Evolutionary conservation across 2,888 invertebrate genomes (phyloP).

Genomic region (Lissocephala sabroskyi): DNA sequence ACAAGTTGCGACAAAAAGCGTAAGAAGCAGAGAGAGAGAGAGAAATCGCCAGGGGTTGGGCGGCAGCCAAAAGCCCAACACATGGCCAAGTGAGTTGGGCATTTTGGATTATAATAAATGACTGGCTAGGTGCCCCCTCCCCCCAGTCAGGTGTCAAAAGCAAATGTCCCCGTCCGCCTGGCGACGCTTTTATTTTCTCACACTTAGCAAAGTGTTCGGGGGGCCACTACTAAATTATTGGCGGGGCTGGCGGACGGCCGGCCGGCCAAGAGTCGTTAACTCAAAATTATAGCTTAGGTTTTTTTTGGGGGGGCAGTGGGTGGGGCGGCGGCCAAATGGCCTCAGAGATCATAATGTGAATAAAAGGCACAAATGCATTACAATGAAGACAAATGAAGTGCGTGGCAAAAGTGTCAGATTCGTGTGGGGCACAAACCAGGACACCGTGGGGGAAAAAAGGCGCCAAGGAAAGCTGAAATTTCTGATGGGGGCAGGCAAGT

Average conservation of each 20-base stretch:
- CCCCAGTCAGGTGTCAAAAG: slow-evolving; percentile 40
- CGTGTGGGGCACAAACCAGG: no score
- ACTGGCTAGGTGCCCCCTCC: slow-evolving; percentile 9
- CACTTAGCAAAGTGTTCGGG: neutral
- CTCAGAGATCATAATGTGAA: neutral
- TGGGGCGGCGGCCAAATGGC: slow-evolving; percentile 8
- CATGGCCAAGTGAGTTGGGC: no score
- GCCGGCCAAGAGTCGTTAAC: neutral
- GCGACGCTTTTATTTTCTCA: no score
- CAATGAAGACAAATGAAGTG: slow-evolving; percentile 1
- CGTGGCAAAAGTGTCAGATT: no score
- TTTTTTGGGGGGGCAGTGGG: slow-evolving; percentile 11
- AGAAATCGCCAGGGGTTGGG: neutral
- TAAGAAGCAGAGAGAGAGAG: neutral
- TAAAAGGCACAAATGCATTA: slow-evolving; percentile 1
- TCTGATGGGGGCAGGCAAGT: no score
- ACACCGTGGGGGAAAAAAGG: no score
- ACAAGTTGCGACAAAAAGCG: slow-evolving; percentile 24
- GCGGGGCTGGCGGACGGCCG: no score
- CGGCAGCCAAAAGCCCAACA: no score
- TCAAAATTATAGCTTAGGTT: slow-evolving; percentile 25
- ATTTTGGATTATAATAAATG: slow-evolving; percentile 23
- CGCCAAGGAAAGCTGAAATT: no score
- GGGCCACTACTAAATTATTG: slow-evolving; percentile 1
- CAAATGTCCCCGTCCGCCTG: no score